A percentile compares a stretch with the other conserved stretches of the same genome.
Evolutionary conservation across 1,140 invertebrate genomes (phyloP).

Genomic region (Trachymyrmex septentrionalis): DNA sequence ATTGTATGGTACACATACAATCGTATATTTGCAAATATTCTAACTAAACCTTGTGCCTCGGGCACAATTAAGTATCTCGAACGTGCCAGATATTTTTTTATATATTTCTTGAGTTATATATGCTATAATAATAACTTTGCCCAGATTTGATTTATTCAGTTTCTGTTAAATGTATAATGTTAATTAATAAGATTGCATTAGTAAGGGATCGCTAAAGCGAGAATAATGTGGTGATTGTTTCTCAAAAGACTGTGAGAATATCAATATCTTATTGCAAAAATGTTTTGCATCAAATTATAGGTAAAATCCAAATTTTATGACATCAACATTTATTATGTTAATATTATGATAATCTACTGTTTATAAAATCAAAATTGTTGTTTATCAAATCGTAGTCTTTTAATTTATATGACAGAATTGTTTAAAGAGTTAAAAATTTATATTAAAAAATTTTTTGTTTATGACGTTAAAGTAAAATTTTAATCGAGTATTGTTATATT

Average conservation of each 20-base stretch:
- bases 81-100: constrained; percentile 19
- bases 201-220: neutral
- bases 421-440: neutral
- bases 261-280: neutral
- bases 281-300: neutral
- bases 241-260: neutral
- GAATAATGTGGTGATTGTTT: neutral
- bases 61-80: neutral
- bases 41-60: neutral
- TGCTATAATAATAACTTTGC: neutral
- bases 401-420: neutral
- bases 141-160: neutral
- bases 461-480: neutral
- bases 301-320: constrained; percentile 3
- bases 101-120: neutral
- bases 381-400: neutral
- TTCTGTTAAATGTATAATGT: neutral
- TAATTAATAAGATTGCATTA: neutral
- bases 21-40: constrained; percentile 14
- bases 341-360: neutral
- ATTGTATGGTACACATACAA: constrained; percentile 1
- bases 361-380: neutral
- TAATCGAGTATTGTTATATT: constrained; percentile 3
- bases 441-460: neutral
- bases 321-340: constrained; percentile 6